Evolutionary conservation across 2,888 invertebrate genomes (phyloP), one percentile per base, ranked within the genome.

Genomic region (Troides oblongomaculatus): DNA sequence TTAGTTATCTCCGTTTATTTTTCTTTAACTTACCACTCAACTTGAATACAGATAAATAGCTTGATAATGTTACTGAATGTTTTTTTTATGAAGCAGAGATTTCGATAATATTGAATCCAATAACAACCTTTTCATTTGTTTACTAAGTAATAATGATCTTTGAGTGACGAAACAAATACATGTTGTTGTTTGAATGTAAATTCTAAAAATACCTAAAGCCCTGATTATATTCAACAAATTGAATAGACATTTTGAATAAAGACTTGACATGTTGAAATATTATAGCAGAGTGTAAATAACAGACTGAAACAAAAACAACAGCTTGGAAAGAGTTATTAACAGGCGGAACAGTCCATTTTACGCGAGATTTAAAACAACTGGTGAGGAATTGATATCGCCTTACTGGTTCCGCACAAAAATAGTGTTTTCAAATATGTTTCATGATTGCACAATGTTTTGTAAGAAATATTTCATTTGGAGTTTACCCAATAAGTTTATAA

Each of bases 391-490:
- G 61, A 64, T 69, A 69, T 57, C 30, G 17, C 53, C 68, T 2
- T 36, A 68, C 50, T 64, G 59, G 53, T 63, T 36, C 43, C 59
- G 60, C 10, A 57, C 53, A 67, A 62, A 67, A 60, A 64, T 64
- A 68, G 50, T 1, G 17, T 60, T 60, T 60, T 59, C n/a, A 23
- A 18, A 23, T 18, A 60, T 61, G 39, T 62, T 56, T 53, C 10
- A 46, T 46, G 23, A 56, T 69, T 69, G 64, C 64, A 64, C 69
- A 69, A 64, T 69, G 30, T 64, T 64, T 50, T 30, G 50, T 25
- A 53, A 25, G 46, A 50, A n/a, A 2, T n/a, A 30, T 36, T n/a
- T 39, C 50, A 50, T 50, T 50, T 50, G 17, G 18, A 12, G 10
- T 18, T 18, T 1, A 14, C 3, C 14, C 50, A 50, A 50, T 50